Evolutionary conservation across 2,113 vertebrate species (phyloP).

Genomic region (Arvicanthis niloticus): DNA sequence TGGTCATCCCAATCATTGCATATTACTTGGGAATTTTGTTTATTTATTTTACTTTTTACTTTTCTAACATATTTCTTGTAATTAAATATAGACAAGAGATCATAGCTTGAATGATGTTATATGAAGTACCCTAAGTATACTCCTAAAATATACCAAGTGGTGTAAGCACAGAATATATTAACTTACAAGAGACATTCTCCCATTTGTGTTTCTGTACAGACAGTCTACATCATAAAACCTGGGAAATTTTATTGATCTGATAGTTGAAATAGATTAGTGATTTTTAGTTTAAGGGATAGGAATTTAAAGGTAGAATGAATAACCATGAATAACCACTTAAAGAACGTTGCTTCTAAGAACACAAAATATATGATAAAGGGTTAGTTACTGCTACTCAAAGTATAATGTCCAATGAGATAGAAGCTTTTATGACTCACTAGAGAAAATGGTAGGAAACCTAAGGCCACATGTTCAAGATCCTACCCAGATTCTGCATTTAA

Average conservation of each 20-base stretch:
- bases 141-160: background rate
- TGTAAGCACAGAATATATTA: background rate
- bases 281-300: background rate
- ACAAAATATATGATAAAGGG: background rate
- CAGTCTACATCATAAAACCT: constrained; percentile 21
- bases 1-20: background rate
- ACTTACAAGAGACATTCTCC: background rate
- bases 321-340: background rate
- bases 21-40: background rate
- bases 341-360: background rate
- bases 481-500: background rate
- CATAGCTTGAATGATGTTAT: background rate
- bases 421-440: background rate
- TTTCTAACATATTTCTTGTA: background rate
- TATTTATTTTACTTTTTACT: background rate
- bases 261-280: background rate
- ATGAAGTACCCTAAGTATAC: background rate
- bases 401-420: background rate
- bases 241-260: constrained; percentile 13
- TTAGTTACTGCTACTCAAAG: background rate
- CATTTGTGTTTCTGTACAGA: constrained; percentile 19
- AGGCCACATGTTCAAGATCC: background rate
- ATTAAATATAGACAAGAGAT: background rate
- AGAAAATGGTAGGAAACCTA: background rate
- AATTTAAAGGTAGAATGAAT: constrained; percentile 32